Conservation (phyloP, 2,113 vertebrate genomes). For the Urocynchramus pylzowi region DNA sequence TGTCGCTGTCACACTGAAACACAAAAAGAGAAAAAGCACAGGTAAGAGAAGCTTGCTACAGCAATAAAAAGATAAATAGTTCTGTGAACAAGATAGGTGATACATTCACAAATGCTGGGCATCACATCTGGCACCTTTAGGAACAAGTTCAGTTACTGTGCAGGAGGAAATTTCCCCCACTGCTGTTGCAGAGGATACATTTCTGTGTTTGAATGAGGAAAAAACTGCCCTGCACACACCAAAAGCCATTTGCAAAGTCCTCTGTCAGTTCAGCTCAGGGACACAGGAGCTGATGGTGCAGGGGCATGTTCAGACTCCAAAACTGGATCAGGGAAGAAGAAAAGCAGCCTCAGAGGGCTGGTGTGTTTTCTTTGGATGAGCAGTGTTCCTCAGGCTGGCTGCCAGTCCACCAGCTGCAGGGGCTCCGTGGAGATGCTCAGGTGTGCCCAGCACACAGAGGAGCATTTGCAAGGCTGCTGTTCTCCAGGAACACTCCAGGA, state of each 20-base stretch:
- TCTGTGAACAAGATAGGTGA: background rate
- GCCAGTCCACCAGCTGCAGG: background rate
- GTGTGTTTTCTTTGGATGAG: background rate
- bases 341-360: background rate
- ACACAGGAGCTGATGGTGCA: background rate
- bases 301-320: background rate
- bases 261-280: background rate
- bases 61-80: background rate
- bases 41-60: slow-evolving; percentile 2
- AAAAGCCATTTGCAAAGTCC: background rate
- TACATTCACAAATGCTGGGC: background rate
- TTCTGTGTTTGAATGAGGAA: background rate
- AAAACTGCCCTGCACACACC: background rate
- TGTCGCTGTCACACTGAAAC: slow-evolving; percentile 93
- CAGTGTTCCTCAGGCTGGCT: background rate
- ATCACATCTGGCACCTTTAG: background rate
- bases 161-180: rapidly evolving
- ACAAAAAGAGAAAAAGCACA: slow-evolving; percentile 10
- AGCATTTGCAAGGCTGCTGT: background rate
- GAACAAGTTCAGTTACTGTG: background rate
- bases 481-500: background rate
- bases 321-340: background rate
- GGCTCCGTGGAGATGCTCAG: background rate
- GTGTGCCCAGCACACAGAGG: background rate
- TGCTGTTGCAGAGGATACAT: background rate